Evolutionary conservation across 2,888 invertebrate genomes (phyloP), one percentile per base, ranked within the genome.

Genomic region (Pegoplata infirma): DNA sequence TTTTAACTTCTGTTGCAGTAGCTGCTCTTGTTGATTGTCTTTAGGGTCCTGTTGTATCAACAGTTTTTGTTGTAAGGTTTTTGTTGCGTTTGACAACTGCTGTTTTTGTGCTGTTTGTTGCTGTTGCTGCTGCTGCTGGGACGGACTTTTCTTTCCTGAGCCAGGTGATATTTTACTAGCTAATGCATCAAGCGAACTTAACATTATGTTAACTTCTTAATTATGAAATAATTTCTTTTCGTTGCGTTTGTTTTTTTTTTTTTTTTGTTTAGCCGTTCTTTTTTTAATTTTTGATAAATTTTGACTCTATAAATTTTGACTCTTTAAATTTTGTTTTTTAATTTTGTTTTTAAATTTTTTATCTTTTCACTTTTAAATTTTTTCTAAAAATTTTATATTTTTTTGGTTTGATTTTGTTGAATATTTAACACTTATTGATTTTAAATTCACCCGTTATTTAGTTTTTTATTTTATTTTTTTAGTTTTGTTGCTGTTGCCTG

Each of bases 91-190:
- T 16, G 82, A 74, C 59, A 80, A 74, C 47, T 79, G 72, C 71
- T 81, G 75, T 63, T 83, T 81, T 16, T 36, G 56, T 36, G 56
- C 8, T 40, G 55, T 8, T 68, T 51, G 83, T 67, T 83, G 82
- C 51, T 81, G 81, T 6, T 83, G 67, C 28, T 80, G 80, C 25
- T 71, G 79, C 74, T 85, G 82, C 81, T 83, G 80, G 82, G 84
- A 84, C 82, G 86, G 85, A 86, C 85, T 84, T 77, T 79, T 83
- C 80, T 85, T 88, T 74, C 86, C 92, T 90, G 91, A 92, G 91
- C 94, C 94, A 88, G 96, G 96, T 90, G 96, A 96, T 90, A 96
- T 94, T 91, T 96, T 96, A 89, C 95, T 95, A 91, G 96, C 96
- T 91, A 96, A 92, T 90, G 94, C 94, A 92, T 96, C 96, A 90